Evolutionary conservation across 2,888 invertebrate species (phyloP).

Genomic region (Dendrolimus pini): DNA sequence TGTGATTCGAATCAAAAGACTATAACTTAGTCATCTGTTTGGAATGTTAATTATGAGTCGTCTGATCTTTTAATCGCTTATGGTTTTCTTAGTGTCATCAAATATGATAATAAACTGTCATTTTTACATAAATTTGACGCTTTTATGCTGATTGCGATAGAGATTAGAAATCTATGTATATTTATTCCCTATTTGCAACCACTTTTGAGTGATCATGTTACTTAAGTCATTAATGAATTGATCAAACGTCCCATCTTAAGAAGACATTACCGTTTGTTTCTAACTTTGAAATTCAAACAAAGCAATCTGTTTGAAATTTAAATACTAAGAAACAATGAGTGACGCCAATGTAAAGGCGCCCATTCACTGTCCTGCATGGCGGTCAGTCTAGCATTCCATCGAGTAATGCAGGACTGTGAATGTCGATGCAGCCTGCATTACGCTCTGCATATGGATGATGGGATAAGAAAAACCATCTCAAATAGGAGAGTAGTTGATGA

Average conservation of each 20-base stretch:
- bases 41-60: slow-evolving; percentile 9
- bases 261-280: not conserved
- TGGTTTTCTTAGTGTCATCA: slow-evolving; percentile 20
- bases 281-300: too few species aligned
- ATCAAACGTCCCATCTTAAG: slow-evolving; percentile 1
- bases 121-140: slow-evolving; percentile 17
- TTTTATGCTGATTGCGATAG: slow-evolving; percentile 20
- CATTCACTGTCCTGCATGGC: too few species aligned
- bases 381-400: too few species aligned
- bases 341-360: too few species aligned
- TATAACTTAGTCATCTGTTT: slow-evolving; percentile 11
- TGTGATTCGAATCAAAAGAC: slow-evolving; percentile 15
- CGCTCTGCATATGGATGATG: too few species aligned
- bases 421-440: too few species aligned
- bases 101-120: slow-evolving; percentile 14
- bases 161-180: slow-evolving; percentile 14
- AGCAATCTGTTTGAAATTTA: too few species aligned
- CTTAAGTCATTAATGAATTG: not conserved
- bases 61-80: slow-evolving; percentile 8
- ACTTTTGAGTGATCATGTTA: slow-evolving; percentile 3
- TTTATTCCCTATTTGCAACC: slow-evolving; percentile 6
- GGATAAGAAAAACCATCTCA: too few species aligned
- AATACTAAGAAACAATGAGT: too few species aligned
- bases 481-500: too few species aligned
- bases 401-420: too few species aligned